phyloP scores from a whole-genome alignment of 2,113 vertebrate species.

The Poeciliopsis turrubarensis region DNA sequence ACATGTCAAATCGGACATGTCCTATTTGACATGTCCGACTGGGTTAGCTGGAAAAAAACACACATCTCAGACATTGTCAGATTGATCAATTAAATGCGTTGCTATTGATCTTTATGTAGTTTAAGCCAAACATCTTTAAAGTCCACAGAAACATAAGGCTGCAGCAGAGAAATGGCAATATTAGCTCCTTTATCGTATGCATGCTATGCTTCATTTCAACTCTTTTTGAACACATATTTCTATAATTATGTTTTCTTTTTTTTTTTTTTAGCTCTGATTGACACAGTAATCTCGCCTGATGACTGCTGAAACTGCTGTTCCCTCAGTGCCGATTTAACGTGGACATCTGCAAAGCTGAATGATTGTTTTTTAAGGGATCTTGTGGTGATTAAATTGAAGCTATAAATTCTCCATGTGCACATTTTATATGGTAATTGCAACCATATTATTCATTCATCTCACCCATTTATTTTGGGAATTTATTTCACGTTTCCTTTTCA shows the following conservation, averaged over 20 bases:
- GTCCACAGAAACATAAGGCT: too few relatives aligned
- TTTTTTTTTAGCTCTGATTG: background rate
- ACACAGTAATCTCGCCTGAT: background rate
- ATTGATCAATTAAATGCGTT: background rate
- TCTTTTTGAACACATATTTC: too few relatives aligned
- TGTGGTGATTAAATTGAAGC: background rate
- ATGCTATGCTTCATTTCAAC: too few relatives aligned
- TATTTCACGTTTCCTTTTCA: background rate
- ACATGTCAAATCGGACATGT: too few relatives aligned
- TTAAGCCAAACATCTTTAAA: background rate
- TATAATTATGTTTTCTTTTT: background rate
- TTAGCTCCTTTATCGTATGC: too few relatives aligned
- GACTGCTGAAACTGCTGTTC: background rate
- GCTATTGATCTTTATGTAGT: background rate
- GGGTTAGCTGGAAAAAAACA: too few relatives aligned
- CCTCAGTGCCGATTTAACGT: background rate
- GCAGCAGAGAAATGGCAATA: too few relatives aligned
- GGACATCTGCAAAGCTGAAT: conserved; percentile 2
- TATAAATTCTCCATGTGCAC: background rate
- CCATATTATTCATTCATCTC: background rate
- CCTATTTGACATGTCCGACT: too few relatives aligned
- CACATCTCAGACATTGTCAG: too few relatives aligned
- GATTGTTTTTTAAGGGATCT: background rate
- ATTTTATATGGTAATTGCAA: background rate
- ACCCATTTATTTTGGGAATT: too few relatives aligned